Conservation (phyloP, 2,113 vertebrate genomes). For the Gracilinanus agilis region DNA sequence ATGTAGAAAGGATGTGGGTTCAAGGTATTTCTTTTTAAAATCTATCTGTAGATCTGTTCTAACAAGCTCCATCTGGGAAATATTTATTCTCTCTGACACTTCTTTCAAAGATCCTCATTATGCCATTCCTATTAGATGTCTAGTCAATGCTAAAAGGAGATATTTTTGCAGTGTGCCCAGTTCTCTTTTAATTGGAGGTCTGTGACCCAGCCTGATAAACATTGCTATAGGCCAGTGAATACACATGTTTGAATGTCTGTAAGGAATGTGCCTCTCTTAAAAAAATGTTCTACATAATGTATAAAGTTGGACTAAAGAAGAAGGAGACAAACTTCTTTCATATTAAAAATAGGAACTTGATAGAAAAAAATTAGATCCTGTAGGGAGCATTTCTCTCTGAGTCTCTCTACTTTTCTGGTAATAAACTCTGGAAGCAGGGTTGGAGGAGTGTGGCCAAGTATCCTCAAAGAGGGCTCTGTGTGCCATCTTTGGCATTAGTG, state of each 20-base stretch:
- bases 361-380: not conserved
- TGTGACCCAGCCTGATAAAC: not conserved
- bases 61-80: not conserved
- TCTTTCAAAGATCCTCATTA: not conserved
- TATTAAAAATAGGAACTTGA: not conserved
- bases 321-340: not conserved
- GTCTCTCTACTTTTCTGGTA: too few species aligned
- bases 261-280: not conserved
- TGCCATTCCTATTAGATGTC: not conserved
- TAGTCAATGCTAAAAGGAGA: conserved; percentile 24
- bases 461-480: too few species aligned
- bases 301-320: not conserved
- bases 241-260: not conserved
- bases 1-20: not conserved
- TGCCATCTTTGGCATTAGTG: too few species aligned
- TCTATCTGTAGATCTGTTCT: not conserved
- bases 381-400: not conserved
- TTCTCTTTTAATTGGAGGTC: not conserved
- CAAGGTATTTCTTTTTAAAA: not conserved
- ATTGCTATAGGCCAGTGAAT: not conserved
- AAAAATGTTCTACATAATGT: conserved; percentile 41
- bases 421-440: too few species aligned
- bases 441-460: too few species aligned
- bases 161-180: not conserved
- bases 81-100: conserved; percentile 17